phyloP scores from a whole-genome alignment of 2,888 invertebrate species.

The Erpobdella octoculata region DNA sequence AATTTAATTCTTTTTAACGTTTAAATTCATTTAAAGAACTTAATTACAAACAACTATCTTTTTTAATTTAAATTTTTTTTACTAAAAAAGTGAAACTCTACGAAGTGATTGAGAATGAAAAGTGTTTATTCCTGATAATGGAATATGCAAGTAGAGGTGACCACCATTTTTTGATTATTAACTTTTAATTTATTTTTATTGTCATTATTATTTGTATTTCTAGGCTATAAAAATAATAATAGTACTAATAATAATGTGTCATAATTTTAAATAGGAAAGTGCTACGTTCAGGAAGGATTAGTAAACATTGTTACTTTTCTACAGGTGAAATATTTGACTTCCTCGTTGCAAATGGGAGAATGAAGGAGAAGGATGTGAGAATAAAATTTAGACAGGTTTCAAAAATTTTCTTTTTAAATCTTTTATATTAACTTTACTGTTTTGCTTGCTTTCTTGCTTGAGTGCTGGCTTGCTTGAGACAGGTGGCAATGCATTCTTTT shows the following conservation, averaged over 20 bases:
- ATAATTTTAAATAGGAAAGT: no score
- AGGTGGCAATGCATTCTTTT: no score
- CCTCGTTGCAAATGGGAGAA: constrained; percentile 28
- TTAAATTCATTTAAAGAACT: no score
- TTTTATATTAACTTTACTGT: no score
- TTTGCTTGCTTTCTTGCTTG: no score
- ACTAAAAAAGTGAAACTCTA: constrained; percentile 59
- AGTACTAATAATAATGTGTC: no score
- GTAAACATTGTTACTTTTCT: no score
- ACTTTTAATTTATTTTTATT: neutral
- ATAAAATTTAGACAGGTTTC: constrained; percentile 29
- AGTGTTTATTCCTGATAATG: constrained; percentile 98
- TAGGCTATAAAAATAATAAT: no score
- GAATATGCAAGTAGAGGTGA: constrained; percentile 92
- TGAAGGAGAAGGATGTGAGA: constrained; percentile 30
- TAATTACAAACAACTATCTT: no score
- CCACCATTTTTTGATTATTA: neutral
- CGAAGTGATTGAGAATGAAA: constrained; percentile 99
- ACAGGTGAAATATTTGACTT: constrained; percentile 31
- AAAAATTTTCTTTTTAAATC: no score
- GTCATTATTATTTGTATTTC: neutral
- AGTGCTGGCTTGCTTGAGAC: no score
- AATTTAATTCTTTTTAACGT: neutral
- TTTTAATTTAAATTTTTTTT: constrained; percentile 39
- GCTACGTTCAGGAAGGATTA: no score